Evolutionary conservation across 2,797 vertebrate species (phyloP), one percentile per base, ranked within the genome.

Genomic region (Cirrhinus molitorella): DNA sequence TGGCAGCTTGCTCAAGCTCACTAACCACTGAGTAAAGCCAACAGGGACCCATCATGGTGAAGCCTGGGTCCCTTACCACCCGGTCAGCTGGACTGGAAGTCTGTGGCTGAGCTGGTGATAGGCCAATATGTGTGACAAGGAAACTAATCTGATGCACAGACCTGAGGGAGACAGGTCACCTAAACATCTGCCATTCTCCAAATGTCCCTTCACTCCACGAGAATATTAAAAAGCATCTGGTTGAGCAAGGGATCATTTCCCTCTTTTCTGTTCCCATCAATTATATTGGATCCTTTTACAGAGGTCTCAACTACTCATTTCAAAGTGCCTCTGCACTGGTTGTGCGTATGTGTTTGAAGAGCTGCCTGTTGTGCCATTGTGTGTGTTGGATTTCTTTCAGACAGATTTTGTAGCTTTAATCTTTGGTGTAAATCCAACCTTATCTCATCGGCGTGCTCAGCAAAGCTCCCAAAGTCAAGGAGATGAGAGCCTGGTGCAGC

Each of bases 341-440:
- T 71, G 17, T 23, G 67, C 28, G 16, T 47, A 45, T 17, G 37
- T 40, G 80, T 49, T 61, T 61, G 21, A 61, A 47, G 7, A 34
- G 13, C 21, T 45, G 55, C 37, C 21, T 34, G 23, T 75, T 83
- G 84, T 67, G 71, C 34, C 4, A 72, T 88, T 85, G 73, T 89
- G 84, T 88, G 81, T 77, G 85, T 21, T 90, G 89, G 89, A 90
- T 88, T 90, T 90, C 85, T 89, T 91, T 88, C 90, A 91, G 88
- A 83, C 90, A 89, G 90, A 91, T 92, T 92, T 92, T 87, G 81
- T 85, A 81, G 87, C 84, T 90, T 83, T 93, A 94, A 93, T 93
- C 90, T 92, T 90, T 85, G 82, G 78, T 92, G 91, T 91, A 92
- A 94, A 92, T 91, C 91, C 85, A 9, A 81, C 89, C 88, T 93